Conservation (phyloP, 2,797 vertebrate genomes). For the Clamator glandarius region DNA sequence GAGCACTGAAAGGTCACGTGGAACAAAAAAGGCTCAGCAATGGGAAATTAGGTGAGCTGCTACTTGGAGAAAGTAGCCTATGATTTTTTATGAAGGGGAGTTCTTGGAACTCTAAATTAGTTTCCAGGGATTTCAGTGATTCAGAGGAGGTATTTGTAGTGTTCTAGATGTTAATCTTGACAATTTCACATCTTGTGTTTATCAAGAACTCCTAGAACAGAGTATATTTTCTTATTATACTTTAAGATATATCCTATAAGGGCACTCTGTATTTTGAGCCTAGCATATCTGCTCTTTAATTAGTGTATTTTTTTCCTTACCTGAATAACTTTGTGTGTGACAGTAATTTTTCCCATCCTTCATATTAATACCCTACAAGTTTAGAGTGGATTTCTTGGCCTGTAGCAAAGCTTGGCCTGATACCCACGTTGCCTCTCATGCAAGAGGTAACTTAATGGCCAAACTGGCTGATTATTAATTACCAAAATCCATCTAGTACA, state of each 20-base stretch:
- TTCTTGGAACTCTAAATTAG: not conserved
- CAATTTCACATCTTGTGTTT: not conserved
- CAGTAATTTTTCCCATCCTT: not conserved
- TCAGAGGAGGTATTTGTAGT: not conserved
- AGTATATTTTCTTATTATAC: not conserved
- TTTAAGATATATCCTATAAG: not conserved
- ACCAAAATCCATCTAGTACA: not conserved
- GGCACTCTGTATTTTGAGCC: not conserved
- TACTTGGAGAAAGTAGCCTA: not conserved
- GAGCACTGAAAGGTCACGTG: slow-evolving; percentile 90
- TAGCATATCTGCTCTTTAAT: not conserved
- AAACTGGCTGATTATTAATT: not conserved
- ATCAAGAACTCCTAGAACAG: not conserved
- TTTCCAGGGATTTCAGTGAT: not conserved
- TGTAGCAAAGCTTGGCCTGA: not conserved
- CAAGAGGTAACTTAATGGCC: not conserved
- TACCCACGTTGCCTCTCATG: not conserved
- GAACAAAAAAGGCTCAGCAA: slow-evolving; percentile 93
- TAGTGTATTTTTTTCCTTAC: not conserved
- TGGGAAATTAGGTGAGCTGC: slow-evolving; percentile 87
- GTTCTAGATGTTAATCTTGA: not conserved
- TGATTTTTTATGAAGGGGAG: not conserved
- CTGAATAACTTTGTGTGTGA: not conserved
- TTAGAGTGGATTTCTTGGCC: not conserved
- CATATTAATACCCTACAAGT: not conserved